Evolutionary conservation across 2,797 vertebrate genomes (phyloP), one percentile per base, ranked within the genome.

Genomic region (Macroramphosus scolopax): DNA sequence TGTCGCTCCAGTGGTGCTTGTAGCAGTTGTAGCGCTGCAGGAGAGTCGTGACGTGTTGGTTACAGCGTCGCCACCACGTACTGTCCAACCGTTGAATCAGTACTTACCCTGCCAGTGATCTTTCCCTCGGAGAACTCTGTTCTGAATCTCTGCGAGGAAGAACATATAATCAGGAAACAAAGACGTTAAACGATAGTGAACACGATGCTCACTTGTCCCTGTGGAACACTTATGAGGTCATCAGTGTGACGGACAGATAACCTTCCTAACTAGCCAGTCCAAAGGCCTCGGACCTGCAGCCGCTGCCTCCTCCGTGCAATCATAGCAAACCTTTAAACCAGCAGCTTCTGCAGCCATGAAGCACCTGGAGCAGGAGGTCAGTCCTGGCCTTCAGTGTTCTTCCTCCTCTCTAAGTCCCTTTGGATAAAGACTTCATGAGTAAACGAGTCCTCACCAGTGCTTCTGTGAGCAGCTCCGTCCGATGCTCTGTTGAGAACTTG

Each of bases 121-220:
- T 99, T 99, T 50, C 97, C 97, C 77, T 99, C 97, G 13, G 97
- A 92, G 87, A 99, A 99, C 81, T 99, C 97, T 61, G 96, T 98
- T 81, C 97, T 91, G 89, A 97, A 99, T 86, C 95, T 91, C 97
- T 99, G 90, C 53, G 78, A 33, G 49, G 5, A 20, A 17, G 49
- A 7, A 28, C 18, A 15, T 8, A 22, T 8, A 16, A 41, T 13
- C 14, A 6, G 10, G 10, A 5, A 18, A 5, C 2, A 11, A 11
- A 29, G 9, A 29, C 4, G 9, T 10, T 10, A 10, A 10, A 4
- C 5, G 17, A 48, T 1, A 24, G 2, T 1, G 9, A 8, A n/a
- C 6, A 22, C 6, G 20, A 22, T 20, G 25, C 32, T 34, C 26
- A 52, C 49, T 36, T n/a, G 13, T 22, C n/a, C 14, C 2, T 6